Evolutionary conservation across 2,113 vertebrate genomes (phyloP).

Genomic region (Beaufortia kweichowensis): DNA sequence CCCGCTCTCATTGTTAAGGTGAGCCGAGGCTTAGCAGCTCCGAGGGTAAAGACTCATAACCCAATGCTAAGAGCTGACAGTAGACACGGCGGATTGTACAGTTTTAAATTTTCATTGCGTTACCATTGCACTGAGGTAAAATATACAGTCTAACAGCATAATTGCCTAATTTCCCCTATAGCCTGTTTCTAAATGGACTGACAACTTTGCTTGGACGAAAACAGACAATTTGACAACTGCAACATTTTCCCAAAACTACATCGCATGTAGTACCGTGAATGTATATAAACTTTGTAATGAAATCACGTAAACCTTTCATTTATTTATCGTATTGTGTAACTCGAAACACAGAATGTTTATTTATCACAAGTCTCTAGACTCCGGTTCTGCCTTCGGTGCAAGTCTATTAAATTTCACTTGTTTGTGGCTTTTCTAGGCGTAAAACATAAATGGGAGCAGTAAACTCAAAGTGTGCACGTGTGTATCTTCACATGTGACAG

Average conservation of each 20-base stretch:
- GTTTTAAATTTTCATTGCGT: constrained; percentile 28
- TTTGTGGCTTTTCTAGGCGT: no score
- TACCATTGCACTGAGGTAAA: constrained; percentile 39
- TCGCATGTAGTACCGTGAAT: neutral
- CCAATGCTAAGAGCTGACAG: constrained; percentile 9
- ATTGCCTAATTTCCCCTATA: constrained; percentile 46
- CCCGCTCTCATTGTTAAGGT: constrained; percentile 20
- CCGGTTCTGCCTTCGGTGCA: no score
- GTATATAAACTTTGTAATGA: constrained; percentile 19
- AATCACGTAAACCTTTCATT: constrained; percentile 1
- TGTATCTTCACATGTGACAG: neutral
- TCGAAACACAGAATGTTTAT: neutral
- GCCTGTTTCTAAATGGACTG: constrained; percentile 42
- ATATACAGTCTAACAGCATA: constrained; percentile 47
- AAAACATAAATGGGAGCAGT: no score
- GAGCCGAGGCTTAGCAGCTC: constrained; percentile 28
- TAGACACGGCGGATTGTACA: neutral
- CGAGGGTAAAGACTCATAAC: constrained; percentile 26
- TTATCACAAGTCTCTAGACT: neutral
- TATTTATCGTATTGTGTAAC: neutral
- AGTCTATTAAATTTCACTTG: no score
- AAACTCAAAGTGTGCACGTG: neutral
- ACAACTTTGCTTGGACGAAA: constrained; percentile 47
- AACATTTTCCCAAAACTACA: constrained; percentile 17
- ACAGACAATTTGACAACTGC: constrained; percentile 47